phyloP scores from a whole-genome alignment of 2,113 vertebrate species.

The Lota lota region DNA sequence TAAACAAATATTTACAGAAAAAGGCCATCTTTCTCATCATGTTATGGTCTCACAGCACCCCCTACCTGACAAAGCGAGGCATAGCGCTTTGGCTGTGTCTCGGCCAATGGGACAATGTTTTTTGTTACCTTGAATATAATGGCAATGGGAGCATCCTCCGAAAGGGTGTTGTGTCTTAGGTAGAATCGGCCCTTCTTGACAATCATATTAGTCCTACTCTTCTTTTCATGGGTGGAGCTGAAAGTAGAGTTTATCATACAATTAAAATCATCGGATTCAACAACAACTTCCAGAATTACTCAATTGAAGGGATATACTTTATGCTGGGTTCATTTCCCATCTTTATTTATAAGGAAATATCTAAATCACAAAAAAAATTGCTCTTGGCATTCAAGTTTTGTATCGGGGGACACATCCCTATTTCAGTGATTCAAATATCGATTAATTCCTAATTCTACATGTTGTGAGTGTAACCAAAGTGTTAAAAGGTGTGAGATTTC shows the following conservation, averaged over 20 bases:
- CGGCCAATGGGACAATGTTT: too few species aligned
- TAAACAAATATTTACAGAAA: too few species aligned
- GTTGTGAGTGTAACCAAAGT: too few species aligned
- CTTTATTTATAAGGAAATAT: too few species aligned
- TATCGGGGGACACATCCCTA: too few species aligned
- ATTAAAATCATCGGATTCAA: neutral
- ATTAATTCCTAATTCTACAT: too few species aligned
- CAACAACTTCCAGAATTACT: too few species aligned
- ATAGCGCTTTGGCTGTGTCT: neutral
- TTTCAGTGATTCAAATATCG: too few species aligned
- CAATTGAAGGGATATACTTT: too few species aligned
- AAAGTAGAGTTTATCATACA: constrained; percentile 6
- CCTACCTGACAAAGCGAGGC: constrained; percentile 25
- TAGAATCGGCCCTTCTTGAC: constrained; percentile 96
- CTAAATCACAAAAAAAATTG: too few species aligned
- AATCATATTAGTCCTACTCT: constrained; percentile 95
- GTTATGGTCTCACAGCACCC: constrained; percentile 31
- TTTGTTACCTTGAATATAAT: constrained; percentile 93
- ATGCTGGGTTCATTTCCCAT: neutral
- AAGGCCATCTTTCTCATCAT: neutral
- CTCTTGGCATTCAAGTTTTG: too few species aligned
- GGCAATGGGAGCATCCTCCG: constrained; percentile 95
- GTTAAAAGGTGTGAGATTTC: too few species aligned
- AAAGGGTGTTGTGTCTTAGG: constrained; percentile 92
- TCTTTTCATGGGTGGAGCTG: constrained; percentile 98